These are phyloP conservation scores for Psittacula derbiana DNA, from an alignment of 2,797 vertebrate genomes.

Conservation along the genomic window DNA sequence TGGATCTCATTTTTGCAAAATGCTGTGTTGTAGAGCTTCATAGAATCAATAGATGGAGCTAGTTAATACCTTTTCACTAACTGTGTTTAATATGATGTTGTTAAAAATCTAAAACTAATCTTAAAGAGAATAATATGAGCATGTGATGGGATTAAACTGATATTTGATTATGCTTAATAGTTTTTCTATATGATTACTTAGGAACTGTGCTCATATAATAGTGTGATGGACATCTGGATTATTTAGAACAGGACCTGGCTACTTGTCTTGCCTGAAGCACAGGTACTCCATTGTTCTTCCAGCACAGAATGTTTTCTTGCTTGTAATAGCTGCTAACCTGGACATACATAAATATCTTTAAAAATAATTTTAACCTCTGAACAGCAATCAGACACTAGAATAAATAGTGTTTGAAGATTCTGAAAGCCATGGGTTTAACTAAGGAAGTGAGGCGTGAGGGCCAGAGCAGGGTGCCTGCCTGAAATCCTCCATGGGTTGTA, in stretches of 20 bases:
- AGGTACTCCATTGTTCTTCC: not conserved
- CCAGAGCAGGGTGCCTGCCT: not conserved
- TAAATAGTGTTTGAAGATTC: not conserved
- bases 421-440: not conserved
- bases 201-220: not conserved
- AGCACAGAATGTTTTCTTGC: not conserved
- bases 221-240: not conserved
- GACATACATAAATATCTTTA: not conserved
- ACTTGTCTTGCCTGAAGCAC: not conserved
- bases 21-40: not conserved
- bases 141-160: not conserved
- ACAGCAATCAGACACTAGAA: not conserved
- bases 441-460: not conserved
- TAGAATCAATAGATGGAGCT: not conserved
- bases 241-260: not conserved
- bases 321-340: not conserved
- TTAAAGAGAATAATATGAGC: not conserved
- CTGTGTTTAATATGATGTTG: not conserved
- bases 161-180: not conserved
- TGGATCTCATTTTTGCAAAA: not conserved
- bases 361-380: not conserved
- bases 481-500: accelerated
- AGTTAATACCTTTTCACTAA: not conserved
- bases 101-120: not conserved
- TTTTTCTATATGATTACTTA: not conserved